Base-by-base conservation (phyloP, 2,113 vertebrate species). In the Indicator indicator region DNA sequence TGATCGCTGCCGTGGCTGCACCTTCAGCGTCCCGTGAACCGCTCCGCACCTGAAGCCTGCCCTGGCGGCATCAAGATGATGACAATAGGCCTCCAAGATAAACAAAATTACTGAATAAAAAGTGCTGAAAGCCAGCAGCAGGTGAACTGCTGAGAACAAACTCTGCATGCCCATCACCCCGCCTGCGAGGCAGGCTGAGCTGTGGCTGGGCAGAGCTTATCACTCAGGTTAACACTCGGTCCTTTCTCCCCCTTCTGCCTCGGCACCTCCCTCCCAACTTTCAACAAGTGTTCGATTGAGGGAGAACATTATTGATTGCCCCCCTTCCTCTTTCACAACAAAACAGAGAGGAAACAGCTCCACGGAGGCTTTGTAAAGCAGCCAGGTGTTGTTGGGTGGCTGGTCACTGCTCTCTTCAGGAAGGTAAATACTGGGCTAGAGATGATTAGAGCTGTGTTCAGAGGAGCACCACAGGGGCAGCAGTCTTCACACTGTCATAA, bases 91-190 rank as follows among this genome's bases (percentile, higher is more conserved):
- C 84, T 70, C 92, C 5, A 77, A 86, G 89, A 81, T 91, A 96
- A 96, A 97, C 94, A 97, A 93, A 93, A 95, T 78, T 95, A 78
- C 7, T n/a, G 91, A 95, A 97, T 95, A 93, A 96, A 97, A 96
- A 55, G 94, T 91, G 97, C 83, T 97, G 95, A 98, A 98, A 98
- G 98, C 98, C 81, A 97, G 96, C 97, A 95, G 98, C 99, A 99
- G 99, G 99, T 99, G 99, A 98, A 98, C 96, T 88, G 91, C 94
- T 86, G 62, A 86, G 93, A 96, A 95, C 91, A 96, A 96, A 95
- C 82, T 75, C 56, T 13, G 21, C 40, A 17, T 30, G 38, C 88
- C 72, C 88, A 62, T 85, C 94, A 85, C 87, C 77, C 70, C 6
- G 13, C 64, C 60, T 55, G 62, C 2, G 3, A 74, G 71, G 68